Base-by-base conservation (phyloP, 2,888 invertebrate species). In the Epirrhoe tristata region DNA sequence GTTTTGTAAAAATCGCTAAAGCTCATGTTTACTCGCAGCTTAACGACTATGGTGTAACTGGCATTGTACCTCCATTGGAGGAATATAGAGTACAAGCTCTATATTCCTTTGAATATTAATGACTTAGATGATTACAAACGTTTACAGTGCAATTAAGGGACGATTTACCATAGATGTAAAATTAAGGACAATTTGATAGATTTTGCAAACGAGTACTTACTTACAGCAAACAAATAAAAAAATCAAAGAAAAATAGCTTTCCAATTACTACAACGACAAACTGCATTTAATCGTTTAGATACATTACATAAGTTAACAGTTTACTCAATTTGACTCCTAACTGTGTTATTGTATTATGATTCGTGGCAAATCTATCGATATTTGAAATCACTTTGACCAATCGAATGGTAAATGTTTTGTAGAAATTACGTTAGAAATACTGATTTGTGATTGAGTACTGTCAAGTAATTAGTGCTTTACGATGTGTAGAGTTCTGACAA, bases 41-140 rank as follows among this genome's bases (percentile, higher is more conserved):
- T 60, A 60, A 65, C 39, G 39, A 63, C 65, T 62, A 57, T 59
- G 59, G 46, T 43, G 58, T 58, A 63, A 66, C 53, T 52, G 59
- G 34, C 65, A 69, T 65, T 68, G 69, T 66, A 58, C 62, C 55
- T 24, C 51, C 55, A 62, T 67, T 62, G 56, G 55, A 58, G 63
- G 52, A 50, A 61, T 63, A 63, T 63, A 43, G 55, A 63, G 36
- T n/a, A n/a, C n/a, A n/a, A n/a, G n/a, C n/a, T n/a, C n/a, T n/a
- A n/a, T n/a, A n/a, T n/a, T n/a, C n/a, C 63, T 59, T 57, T 57
- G 54, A 57, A 67, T 53, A 60, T 53, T 60, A 57, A 60, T 60
- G 43, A 46, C 36, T 31, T 46, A 53, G 57, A 53, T 57, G 50
- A 55, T 39, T 32, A 14, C 14, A 12, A 61, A 39, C 24, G 54